phyloP scores from a whole-genome alignment of 2,797 vertebrate genomes.

The Falco columbarius region DNA sequence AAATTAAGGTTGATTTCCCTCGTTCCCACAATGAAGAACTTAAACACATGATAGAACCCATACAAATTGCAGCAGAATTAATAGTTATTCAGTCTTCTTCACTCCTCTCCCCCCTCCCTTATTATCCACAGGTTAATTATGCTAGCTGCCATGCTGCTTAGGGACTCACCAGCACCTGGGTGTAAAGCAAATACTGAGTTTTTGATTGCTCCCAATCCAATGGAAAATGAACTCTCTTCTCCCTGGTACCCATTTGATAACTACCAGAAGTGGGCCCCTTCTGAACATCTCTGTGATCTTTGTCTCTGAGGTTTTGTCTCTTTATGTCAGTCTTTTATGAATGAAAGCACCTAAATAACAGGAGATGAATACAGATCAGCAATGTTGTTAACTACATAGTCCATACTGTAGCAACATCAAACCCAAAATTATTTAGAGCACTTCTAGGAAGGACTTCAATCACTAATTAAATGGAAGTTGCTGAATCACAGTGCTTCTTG shows the following conservation, averaged over 20 bases:
- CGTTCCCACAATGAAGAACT: not conserved
- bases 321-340: not conserved
- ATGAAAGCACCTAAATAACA: not conserved
- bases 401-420: not conserved
- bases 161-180: not conserved
- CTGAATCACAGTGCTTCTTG: not conserved
- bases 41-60: not conserved
- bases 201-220: not conserved
- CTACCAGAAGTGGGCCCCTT: not conserved
- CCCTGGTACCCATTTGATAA: not conserved
- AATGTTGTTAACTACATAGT: not conserved
- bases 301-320: not conserved
- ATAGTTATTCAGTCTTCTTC: not conserved
- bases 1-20: not conserved
- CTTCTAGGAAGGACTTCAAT: not conserved
- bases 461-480: not conserved
- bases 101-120: not conserved
- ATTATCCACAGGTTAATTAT: constrained; percentile 6
- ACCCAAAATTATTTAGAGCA: not conserved
- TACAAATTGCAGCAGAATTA: not conserved
- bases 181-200: not conserved
- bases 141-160: not conserved
- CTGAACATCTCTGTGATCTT: not conserved
- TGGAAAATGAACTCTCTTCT: not conserved
- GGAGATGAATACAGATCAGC: not conserved